Conservation (phyloP, 2,888 invertebrate genomes). For the Aproaerema taeniolella region DNA sequence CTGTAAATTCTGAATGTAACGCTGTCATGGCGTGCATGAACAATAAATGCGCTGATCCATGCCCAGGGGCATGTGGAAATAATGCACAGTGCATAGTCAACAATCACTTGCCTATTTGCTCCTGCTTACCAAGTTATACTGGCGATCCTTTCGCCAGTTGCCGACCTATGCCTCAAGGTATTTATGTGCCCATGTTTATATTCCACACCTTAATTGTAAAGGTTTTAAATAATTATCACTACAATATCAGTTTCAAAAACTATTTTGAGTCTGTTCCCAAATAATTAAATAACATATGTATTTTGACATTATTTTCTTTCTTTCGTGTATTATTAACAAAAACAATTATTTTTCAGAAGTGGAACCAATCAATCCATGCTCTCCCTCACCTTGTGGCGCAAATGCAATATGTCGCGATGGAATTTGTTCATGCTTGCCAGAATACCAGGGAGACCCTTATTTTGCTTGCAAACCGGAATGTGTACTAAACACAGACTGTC, state of each 20-base stretch:
- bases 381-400: conserved; percentile 83
- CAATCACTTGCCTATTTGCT: conserved; percentile 83
- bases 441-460: conserved; percentile 86
- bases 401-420: conserved; percentile 81
- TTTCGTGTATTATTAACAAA: no score
- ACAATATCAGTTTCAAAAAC: no score
- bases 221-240: no score
- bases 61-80: conserved; percentile 86
- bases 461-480: conserved; percentile 88
- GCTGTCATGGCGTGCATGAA: conserved; percentile 83
- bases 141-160: conserved; percentile 85
- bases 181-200: no score
- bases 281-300: no score
- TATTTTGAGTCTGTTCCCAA: no score
- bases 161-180: conserved; percentile 43
- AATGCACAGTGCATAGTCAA: conserved; percentile 85
- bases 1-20: conserved; percentile 83
- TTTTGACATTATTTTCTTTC: no score
- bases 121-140: conserved; percentile 81
- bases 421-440: conserved; percentile 82
- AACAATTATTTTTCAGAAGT: conserved; percentile 39
- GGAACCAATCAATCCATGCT: conserved; percentile 76
- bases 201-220: no score
- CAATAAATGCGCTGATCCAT: conserved; percentile 85
- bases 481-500: conserved; percentile 84